Percentiles rank a stretch among this genome's conserved stretches.
Evolutionary conservation across 2,888 invertebrate species (phyloP).

Genomic region (Clistopyga incitator): DNA sequence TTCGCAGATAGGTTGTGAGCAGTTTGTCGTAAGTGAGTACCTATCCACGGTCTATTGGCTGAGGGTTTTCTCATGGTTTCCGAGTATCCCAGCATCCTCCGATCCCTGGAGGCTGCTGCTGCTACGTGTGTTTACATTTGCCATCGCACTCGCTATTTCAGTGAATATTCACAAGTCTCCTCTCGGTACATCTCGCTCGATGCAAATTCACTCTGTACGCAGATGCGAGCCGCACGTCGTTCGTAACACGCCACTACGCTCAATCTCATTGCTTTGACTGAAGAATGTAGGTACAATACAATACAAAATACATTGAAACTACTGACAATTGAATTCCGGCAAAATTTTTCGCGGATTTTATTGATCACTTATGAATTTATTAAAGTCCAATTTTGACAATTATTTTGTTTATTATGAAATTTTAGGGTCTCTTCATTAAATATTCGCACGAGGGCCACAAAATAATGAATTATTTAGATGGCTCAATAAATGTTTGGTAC

Average conservation of each 20-base stretch:
- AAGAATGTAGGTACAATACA: neutral
- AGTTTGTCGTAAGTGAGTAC: neutral
- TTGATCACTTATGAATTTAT: too few species aligned
- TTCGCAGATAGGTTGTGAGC: neutral
- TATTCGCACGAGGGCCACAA: slow-evolving; percentile 65
- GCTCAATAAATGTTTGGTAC: slow-evolving; percentile 19
- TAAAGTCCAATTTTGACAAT: too few species aligned
- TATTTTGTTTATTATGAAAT: neutral
- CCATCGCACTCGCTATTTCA: slow-evolving; percentile 42
- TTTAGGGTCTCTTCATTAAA: neutral
- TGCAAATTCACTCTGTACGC: slow-evolving; percentile 37
- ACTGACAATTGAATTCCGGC: neutral
- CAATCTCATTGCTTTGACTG: neutral
- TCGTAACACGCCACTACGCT: neutral
- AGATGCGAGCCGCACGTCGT: slow-evolving; percentile 1
- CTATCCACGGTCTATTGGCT: neutral
- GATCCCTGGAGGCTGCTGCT: slow-evolving; percentile 20
- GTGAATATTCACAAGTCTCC: slow-evolving; percentile 54
- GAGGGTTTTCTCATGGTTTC: neutral
- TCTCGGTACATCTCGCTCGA: slow-evolving; percentile 38
- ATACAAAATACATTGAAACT: neutral
- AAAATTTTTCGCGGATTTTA: too few species aligned
- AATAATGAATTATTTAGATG: neutral
- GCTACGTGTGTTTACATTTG: slow-evolving; percentile 62
- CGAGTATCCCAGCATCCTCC: slow-evolving; percentile 18